Evolutionary conservation across 2,113 vertebrate species (phyloP).

Genomic region (Tetraodon nigroviridis): DNA sequence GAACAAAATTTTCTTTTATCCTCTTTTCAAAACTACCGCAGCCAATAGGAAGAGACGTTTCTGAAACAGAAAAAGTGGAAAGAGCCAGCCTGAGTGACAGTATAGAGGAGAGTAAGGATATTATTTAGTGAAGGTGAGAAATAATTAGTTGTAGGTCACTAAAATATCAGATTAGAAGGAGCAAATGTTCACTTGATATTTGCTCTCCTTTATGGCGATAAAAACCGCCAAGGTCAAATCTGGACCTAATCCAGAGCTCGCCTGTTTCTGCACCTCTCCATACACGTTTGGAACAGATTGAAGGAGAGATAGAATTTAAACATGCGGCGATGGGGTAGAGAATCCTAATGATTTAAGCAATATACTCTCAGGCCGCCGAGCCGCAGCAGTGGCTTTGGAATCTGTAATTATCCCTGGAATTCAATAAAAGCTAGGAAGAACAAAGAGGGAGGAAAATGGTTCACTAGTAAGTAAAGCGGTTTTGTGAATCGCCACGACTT

Average conservation of each 20-base stretch:
- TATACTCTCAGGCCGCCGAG: constrained; percentile 38
- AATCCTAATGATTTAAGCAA: constrained; percentile 55
- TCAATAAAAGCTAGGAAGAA: constrained; percentile 58
- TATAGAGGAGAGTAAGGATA: constrained; percentile 28
- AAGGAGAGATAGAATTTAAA: constrained; percentile 35
- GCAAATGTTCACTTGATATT: constrained; percentile 38
- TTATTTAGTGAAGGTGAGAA: constrained; percentile 42
- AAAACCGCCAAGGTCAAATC: constrained; percentile 45
- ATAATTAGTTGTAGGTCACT: constrained; percentile 39
- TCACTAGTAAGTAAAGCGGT: constrained; percentile 53
- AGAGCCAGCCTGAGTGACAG: not conserved
- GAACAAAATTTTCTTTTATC: no score
- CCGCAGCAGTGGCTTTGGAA: constrained; percentile 28
- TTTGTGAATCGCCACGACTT: constrained; percentile 54
- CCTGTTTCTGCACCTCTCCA: constrained; percentile 24
- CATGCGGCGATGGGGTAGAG: constrained; percentile 10
- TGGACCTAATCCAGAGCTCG: constrained; percentile 27
- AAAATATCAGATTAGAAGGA: constrained; percentile 41
- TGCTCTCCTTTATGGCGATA: constrained; percentile 30
- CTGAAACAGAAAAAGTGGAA: not conserved
- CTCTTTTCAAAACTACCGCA: no score
- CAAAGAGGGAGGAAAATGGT: constrained; percentile 54
- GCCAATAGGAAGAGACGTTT: no score
- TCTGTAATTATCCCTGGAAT: constrained; percentile 57
- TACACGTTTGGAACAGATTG: constrained; percentile 29